Evolutionary conservation across 1,140 invertebrate species (phyloP).

Genomic region (Lepidurus apus): DNA sequence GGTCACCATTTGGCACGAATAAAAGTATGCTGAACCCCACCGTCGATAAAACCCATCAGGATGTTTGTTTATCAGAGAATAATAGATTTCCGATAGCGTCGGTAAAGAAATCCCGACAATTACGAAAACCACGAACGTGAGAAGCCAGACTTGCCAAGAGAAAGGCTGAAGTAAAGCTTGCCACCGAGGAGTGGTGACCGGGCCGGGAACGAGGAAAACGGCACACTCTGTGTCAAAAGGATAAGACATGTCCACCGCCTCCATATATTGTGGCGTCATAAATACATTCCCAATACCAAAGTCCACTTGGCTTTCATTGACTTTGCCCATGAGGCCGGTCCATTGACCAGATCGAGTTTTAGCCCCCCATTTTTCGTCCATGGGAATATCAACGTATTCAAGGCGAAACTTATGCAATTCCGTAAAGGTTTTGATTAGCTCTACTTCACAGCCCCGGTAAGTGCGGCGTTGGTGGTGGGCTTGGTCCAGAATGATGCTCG

Average conservation of each 20-base stretch:
- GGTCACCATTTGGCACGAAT: neutral
- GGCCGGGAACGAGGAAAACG: neutral
- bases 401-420: neutral
- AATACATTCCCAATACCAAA: slow-evolving; percentile 1
- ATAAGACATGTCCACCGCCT: neutral
- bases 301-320: neutral
- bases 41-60: neutral
- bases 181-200: neutral
- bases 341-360: neutral
- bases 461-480: neutral
- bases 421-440: neutral
- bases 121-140: neutral
- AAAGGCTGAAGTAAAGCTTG: neutral
- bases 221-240: slow-evolving; percentile 7
- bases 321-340: neutral
- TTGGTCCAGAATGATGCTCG: neutral
- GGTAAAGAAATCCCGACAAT: neutral
- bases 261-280: neutral
- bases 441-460: neutral
- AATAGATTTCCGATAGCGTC: neutral
- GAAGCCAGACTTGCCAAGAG: neutral
- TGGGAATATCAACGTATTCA: neutral
- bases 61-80: neutral
- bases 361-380: neutral
- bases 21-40: slow-evolving; percentile 1